These are phyloP conservation scores for Eidolon dupreanum DNA, from an alignment of 2,797 vertebrate genomes.

Conservation along the genomic window DNA sequence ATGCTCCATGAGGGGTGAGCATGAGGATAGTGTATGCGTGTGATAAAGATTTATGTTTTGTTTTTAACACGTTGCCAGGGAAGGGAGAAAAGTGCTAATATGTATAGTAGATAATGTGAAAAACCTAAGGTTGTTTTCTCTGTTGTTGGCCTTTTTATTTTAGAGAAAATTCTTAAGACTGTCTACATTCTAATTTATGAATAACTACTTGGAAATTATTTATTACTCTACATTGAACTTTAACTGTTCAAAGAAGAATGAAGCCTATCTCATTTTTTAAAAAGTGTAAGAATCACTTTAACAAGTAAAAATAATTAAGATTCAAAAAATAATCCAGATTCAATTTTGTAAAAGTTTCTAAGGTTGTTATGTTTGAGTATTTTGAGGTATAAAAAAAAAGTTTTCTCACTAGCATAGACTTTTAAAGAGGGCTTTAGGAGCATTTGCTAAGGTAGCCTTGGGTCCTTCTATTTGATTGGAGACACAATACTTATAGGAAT, in stretches of 20 bases:
- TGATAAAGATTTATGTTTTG: neutral
- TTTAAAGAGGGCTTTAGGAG: neutral
- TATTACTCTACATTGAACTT: neutral
- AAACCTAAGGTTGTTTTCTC: neutral
- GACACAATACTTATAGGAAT: neutral
- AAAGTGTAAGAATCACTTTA: neutral
- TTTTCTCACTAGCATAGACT: neutral
- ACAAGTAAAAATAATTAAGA: too few relatives aligned
- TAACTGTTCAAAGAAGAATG: conserved; percentile 15
- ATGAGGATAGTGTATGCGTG: accelerated
- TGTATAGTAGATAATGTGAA: neutral
- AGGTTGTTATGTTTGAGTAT: neutral
- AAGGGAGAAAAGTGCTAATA: neutral
- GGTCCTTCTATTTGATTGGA: neutral
- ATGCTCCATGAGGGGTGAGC: neutral
- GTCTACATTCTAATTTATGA: neutral
- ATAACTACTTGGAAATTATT: neutral
- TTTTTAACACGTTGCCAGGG: neutral
- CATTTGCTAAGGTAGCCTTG: neutral
- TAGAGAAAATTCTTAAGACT: neutral
- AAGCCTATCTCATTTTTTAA: neutral
- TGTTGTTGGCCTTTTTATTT: neutral
- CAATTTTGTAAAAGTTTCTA: neutral
- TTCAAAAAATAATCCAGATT: conserved; percentile 37
- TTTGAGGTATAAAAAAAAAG: neutral